A percentile compares a stretch with the other conserved stretches of the same genome.
Evolutionary conservation across 2,888 invertebrate genomes (phyloP).

Genomic region (Zeuzera pyrina): DNA sequence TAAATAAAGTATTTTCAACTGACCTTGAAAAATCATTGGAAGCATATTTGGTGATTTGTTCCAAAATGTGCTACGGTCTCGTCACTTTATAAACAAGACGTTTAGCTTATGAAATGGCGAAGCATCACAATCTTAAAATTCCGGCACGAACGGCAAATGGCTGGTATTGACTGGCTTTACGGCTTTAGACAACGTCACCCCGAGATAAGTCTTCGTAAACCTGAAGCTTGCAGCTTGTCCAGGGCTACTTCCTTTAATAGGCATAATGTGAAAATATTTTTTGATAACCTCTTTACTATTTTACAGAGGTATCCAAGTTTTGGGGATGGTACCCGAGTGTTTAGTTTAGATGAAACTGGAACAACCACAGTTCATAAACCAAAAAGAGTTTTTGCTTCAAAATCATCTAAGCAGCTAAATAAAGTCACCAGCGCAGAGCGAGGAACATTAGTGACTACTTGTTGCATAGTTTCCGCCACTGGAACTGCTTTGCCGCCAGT

Average conservation of each 20-base stretch:
- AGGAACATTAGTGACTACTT: constrained; percentile 16
- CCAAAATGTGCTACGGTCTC: too few species aligned
- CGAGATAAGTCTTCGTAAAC: constrained; percentile 12
- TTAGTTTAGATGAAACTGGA: constrained; percentile 16
- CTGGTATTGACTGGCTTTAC: too few species aligned
- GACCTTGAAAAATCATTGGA: too few species aligned
- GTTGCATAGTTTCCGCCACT: constrained; percentile 16
- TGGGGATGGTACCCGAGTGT: constrained; percentile 12
- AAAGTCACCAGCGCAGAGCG: constrained; percentile 15
- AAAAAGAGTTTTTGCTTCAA: constrained; percentile 13
- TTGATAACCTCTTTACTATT: constrained; percentile 10
- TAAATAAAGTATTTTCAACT: too few species aligned
- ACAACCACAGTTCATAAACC: constrained; percentile 14
- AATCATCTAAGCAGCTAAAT: too few species aligned
- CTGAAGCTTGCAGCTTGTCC: constrained; percentile 15
- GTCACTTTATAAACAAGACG: too few species aligned
- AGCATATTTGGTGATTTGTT: too few species aligned
- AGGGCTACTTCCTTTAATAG: constrained; percentile 12
- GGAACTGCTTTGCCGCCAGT: constrained; percentile 19
- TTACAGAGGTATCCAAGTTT: not conserved
- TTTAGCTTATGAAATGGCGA: too few species aligned
- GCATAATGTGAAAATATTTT: constrained; percentile 13
- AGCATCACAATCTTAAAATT: too few species aligned
- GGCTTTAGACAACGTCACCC: too few species aligned
- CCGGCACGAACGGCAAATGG: too few species aligned